Percentiles rank a stretch among this genome's conserved stretches.
These are phyloP conservation scores for Menidia beryllina DNA, from an alignment of 2,113 vertebrate species.

Conservation along the genomic window DNA sequence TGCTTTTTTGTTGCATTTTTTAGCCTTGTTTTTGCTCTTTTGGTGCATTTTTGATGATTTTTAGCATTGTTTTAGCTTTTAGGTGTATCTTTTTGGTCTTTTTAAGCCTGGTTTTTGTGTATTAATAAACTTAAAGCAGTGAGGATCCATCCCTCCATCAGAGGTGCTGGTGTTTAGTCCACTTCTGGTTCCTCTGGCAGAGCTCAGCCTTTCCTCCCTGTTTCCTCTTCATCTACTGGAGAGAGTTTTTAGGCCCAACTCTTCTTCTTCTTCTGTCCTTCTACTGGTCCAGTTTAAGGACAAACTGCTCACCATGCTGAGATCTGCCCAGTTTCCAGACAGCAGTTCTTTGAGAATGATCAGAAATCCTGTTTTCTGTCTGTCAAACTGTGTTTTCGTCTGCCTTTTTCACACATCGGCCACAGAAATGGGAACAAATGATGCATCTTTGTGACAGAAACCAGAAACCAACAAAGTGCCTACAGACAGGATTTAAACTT, in stretches of 20 bases:
- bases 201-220: neutral
- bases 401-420: neutral
- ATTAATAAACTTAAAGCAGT: no score
- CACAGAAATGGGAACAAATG: neutral
- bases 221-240: no score
- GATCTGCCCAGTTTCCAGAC: neutral
- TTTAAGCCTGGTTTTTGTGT: no score
- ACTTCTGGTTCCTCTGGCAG: neutral
- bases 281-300: neutral
- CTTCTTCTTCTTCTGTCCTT: no score
- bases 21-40: no score
- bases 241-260: no score
- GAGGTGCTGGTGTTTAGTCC: neutral
- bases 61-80: no score
- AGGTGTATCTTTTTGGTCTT: no score
- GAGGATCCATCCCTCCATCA: neutral
- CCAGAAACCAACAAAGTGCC: neutral
- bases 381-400: neutral
- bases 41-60: no score
- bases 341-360: neutral
- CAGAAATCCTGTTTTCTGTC: neutral
- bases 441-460: neutral
- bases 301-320: neutral
- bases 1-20: no score
- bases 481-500: neutral